Percentiles rank a stretch among this genome's conserved stretches.
phyloP scores from a whole-genome alignment of 2,888 invertebrate species.

The Tuberolachnus salignus region DNA sequence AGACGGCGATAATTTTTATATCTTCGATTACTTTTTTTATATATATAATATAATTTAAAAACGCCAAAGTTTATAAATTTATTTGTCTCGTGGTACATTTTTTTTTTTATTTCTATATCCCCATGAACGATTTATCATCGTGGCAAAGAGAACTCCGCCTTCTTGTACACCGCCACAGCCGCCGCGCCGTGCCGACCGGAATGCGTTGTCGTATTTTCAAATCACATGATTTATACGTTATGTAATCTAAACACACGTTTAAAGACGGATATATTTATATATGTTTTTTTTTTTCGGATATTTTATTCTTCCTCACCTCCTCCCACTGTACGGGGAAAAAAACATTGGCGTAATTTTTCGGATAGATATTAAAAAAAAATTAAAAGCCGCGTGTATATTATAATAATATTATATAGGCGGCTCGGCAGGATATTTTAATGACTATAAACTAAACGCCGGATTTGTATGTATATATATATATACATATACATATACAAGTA shows the following conservation, averaged over 20 bases:
- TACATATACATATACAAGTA: too few relatives aligned
- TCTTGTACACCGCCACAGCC: not conserved
- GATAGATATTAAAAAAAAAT: conserved; percentile 44
- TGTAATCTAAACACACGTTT: conserved; percentile 47
- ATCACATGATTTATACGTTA: conserved; percentile 54
- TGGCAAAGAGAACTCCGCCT: conserved; percentile 31
- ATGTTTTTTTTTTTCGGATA: conserved; percentile 6
- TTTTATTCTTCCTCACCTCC: conserved; percentile 11
- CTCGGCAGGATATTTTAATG: conserved; percentile 55
- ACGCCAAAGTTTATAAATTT: conserved; percentile 20
- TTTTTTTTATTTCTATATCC: not conserved
- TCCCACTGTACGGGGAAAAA: not conserved
- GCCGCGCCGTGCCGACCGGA: conserved; percentile 15
- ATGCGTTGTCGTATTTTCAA: conserved; percentile 48
- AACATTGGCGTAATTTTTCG: conserved; percentile 49
- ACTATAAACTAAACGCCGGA: conserved; percentile 53
- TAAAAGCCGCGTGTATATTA: conserved; percentile 40
- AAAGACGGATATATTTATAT: conserved; percentile 31
- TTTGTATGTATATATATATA: conserved; percentile 20
- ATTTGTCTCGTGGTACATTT: conserved; percentile 16
- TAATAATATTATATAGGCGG: conserved; percentile 8
- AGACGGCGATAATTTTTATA: not conserved
- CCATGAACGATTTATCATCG: conserved; percentile 28
- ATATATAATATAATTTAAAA: not conserved
- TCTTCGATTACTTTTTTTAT: not conserved